Evolutionary conservation across 2,113 vertebrate species (phyloP).

Genomic region (Herpailurus yagouaroundi): DNA sequence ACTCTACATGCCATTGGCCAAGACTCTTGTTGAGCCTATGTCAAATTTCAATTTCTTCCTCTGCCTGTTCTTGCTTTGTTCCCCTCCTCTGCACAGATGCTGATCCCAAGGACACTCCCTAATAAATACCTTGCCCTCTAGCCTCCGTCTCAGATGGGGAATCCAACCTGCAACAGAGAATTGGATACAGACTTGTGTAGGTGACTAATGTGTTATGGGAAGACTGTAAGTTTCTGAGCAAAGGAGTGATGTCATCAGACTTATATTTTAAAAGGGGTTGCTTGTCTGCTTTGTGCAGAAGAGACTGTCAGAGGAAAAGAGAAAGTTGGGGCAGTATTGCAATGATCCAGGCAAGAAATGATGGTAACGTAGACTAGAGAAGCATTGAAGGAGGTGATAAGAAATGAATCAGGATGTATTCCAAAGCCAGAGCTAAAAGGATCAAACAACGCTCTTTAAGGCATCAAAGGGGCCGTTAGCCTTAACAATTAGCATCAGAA

Average conservation of each 20-base stretch:
- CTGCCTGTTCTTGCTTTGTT: not conserved
- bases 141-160: not conserved
- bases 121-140: not conserved
- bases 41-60: not conserved
- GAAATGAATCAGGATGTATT: not conserved
- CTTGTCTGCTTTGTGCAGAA: not conserved
- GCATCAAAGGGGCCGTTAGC: not conserved
- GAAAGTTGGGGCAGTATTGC: not conserved
- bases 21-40: not conserved
- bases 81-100: not conserved
- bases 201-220: not conserved
- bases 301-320: not conserved
- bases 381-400: not conserved
- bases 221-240: not conserved
- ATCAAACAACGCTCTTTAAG: conserved; percentile 7
- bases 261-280: conserved; percentile 45
- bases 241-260: not conserved
- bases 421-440: not conserved
- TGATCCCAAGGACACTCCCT: not conserved
- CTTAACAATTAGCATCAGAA: conserved; percentile 22
- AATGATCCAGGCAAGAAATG: not conserved
- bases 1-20: not conserved
- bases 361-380: not conserved
- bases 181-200: not conserved
- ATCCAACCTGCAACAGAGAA: not conserved